phyloP scores from a whole-genome alignment of 1,140 invertebrate species.

The Druon quercuslanigerum region DNA sequence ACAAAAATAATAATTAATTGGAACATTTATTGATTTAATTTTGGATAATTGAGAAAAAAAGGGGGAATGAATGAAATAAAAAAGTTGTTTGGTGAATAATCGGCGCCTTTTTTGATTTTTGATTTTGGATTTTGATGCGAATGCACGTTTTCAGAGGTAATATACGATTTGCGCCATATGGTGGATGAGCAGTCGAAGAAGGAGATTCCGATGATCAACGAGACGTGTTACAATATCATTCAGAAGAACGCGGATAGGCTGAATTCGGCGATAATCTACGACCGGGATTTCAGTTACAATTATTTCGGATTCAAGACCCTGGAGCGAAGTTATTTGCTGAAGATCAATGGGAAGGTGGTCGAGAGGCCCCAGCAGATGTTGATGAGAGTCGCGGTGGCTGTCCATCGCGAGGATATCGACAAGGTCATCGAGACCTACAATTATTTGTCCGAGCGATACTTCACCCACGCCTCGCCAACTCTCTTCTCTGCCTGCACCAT shows the following conservation, averaged over 20 bases:
- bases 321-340: conserved; percentile 95
- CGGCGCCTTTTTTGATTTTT: no score
- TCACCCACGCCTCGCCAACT: conserved; percentile 98
- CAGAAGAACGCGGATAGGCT: conserved; percentile 90
- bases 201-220: conserved; percentile 89
- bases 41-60: no score
- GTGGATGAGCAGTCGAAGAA: conserved; percentile 84
- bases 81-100: no score
- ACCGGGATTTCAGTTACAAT: conserved; percentile 97
- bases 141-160: conserved; percentile 87
- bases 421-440: conserved; percentile 98
- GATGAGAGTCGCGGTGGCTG: conserved; percentile 98
- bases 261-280: conserved; percentile 98
- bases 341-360: conserved; percentile 94
- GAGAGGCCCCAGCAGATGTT: conserved; percentile 99
- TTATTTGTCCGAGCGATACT: conserved; percentile 95
- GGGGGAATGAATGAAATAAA: no score
- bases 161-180: conserved; percentile 89
- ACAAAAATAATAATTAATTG: no score
- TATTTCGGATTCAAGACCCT: conserved; percentile 99
- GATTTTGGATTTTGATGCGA: no score
- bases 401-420: conserved; percentile 96
- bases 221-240: conserved; percentile 89
- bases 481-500: conserved; percentile 96
- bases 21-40: no score